Percentiles rank a stretch among this genome's conserved stretches.
These are phyloP conservation scores for Cantharis rufa DNA, from an alignment of 2,888 invertebrate genomes.

Conservation along the genomic window DNA sequence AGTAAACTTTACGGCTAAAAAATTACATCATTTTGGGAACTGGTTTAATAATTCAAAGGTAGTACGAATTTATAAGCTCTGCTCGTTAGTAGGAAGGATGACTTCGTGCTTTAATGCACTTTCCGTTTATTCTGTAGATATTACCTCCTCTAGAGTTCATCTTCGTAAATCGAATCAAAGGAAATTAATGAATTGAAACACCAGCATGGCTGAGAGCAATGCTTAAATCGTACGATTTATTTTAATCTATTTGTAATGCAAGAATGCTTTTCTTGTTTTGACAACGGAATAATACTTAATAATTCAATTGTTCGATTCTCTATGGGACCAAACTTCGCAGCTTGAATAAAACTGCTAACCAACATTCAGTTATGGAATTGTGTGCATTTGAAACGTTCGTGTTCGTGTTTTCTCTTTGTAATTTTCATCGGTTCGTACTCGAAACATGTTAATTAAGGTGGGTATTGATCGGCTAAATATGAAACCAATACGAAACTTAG, in stretches of 20 bases:
- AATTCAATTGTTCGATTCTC: not conserved
- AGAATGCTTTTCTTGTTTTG: not conserved
- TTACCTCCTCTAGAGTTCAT: not conserved
- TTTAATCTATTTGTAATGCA: not conserved
- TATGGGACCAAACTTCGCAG: not conserved
- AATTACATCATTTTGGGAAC: not conserved
- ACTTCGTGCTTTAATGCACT: not conserved
- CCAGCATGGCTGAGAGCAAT: not conserved
- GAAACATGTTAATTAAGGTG: slow-evolving; percentile 1
- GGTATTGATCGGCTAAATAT: not conserved
- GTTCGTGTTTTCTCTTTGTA: not conserved
- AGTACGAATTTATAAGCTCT: not conserved
- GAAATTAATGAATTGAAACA: not conserved
- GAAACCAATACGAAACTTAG: not conserved
- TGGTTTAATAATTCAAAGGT: not conserved
- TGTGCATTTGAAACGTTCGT: not conserved
- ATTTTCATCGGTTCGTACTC: not conserved
- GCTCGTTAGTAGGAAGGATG: not conserved
- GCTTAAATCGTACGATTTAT: not conserved
- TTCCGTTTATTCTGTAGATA: not conserved
- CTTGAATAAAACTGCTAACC: not conserved
- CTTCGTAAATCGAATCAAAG: not conserved
- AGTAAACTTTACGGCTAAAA: not conserved
- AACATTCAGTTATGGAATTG: not conserved
- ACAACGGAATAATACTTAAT: not conserved